Base-by-base conservation (phyloP, 2,797 vertebrate genomes). In the Microtus agrestis region DNA sequence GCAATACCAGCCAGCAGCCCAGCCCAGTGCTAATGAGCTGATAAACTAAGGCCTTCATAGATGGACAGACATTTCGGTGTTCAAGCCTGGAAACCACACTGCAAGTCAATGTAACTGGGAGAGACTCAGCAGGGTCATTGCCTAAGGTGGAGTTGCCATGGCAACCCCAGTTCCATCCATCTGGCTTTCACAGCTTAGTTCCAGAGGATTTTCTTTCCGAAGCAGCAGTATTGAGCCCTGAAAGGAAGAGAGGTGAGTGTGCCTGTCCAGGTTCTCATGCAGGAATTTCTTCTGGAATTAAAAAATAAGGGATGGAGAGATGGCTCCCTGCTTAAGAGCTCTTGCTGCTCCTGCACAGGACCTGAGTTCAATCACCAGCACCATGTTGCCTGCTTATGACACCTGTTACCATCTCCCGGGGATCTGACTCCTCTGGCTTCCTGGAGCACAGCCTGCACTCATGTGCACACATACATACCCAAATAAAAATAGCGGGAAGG, bases 91-190 rank as follows among this genome's bases (percentile, higher is more conserved):
- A 46, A 79, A 87, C 40, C 43, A 31, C 76, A 86, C 8, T 23
- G 19, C 31, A 34, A 27, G 3, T 82, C 73, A 90, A 59, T 13
- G 5, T 34, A 59, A 77, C 11, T 73, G 73, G 12, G 73, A 74
- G 85, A 80, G 11, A 61, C 34, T 65, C 31, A 40, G 88, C 43
- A 25, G 89, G 54, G 73, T 91, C 73, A n/a, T 54, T 5, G 14
- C 51, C 59, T 81, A 71, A 69, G 65, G 67, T 54, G 63, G 69
- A 27, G 91, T 96, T 94, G 29, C 69, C 34, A 82, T 76, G 29
- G 78, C 54, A 95, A 93, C 77, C 23, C 4, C 34, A 63, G 56
- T 54, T 31, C 0, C 73, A 56, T 78, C 86, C 89, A 76, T 81
- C 74, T 71, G 77, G n/a, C 73, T 89, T 76, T 89, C 59, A 61